phyloP scores from a whole-genome alignment of 2,113 vertebrate genomes.

The Peromyscus leucopus region DNA sequence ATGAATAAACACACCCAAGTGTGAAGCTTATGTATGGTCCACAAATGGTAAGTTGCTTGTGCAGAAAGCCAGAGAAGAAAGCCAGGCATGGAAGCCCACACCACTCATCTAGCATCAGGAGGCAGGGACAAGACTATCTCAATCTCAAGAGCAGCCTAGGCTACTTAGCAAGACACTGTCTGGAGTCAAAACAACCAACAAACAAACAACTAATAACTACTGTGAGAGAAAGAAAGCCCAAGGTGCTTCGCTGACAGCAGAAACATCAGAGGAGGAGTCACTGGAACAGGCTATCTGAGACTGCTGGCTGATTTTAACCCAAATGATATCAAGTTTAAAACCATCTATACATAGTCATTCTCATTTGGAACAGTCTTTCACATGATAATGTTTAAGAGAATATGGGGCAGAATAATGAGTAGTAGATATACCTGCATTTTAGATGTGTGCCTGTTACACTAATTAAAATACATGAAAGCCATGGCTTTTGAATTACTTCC shows the following conservation, averaged over 20 bases:
- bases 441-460: slow-evolving; percentile 76
- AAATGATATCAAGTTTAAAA: slow-evolving; percentile 58
- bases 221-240: background rate
- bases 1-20: background rate
- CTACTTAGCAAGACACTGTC: background rate
- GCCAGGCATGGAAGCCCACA: background rate
- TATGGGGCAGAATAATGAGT: slow-evolving; percentile 72
- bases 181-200: background rate
- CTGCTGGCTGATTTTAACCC: slow-evolving; percentile 15
- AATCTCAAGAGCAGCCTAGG: background rate
- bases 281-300: slow-evolving; percentile 56
- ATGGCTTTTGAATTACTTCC: slow-evolving; percentile 78
- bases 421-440: slow-evolving; percentile 74
- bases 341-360: slow-evolving; percentile 39
- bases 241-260: background rate
- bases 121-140: background rate
- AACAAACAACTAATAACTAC: background rate
- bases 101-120: background rate
- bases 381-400: slow-evolving; percentile 67
- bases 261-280: slow-evolving; percentile 35
- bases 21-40: background rate
- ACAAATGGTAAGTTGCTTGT: slow-evolving; percentile 15
- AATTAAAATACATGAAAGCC: slow-evolving; percentile 83
- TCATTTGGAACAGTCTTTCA: slow-evolving; percentile 17
- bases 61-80: slow-evolving; percentile 19